phyloP scores from a whole-genome alignment of 2,797 vertebrate genomes.

The Siniperca undulata region DNA sequence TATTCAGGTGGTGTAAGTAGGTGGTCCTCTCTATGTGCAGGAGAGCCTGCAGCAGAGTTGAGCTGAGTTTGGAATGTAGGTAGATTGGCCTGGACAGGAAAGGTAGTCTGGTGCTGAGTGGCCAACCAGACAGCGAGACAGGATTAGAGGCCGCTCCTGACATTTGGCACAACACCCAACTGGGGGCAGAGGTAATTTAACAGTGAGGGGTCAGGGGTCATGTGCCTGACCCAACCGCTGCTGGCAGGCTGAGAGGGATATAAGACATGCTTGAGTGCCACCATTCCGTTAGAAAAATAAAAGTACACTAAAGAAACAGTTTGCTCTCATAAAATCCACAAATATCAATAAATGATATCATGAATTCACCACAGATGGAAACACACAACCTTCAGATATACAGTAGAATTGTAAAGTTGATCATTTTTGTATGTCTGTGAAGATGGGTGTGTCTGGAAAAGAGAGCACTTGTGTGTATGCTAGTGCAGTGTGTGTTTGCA shows the following conservation, averaged over 20 bases:
- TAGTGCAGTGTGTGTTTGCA: conserved; percentile 16
- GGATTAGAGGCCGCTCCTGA: conserved; percentile 81
- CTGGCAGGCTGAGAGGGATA: conserved; percentile 42
- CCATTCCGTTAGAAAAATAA: conserved; percentile 26
- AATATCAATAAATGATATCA: background rate
- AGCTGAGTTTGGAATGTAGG: conserved; percentile 51
- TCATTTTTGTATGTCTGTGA: background rate
- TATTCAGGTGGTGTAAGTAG: conserved; percentile 34
- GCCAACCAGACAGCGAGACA: conserved; percentile 64
- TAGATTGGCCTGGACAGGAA: conserved; percentile 64
- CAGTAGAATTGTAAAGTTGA: conserved; percentile 6
- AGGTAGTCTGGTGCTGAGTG: conserved; percentile 63
- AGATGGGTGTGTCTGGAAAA: conserved; percentile 4
- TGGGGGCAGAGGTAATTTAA: conserved; percentile 79
- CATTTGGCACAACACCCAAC: conserved; percentile 81
- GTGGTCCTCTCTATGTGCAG: conserved; percentile 25
- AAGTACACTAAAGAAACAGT: background rate
- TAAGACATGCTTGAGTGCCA: conserved; percentile 47
- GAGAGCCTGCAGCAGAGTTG: conserved; percentile 39
- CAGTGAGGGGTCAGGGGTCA: conserved; percentile 73
- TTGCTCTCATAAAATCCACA: background rate
- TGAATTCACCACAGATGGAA: background rate
- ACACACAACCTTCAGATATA: background rate
- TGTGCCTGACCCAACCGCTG: conserved; percentile 49
- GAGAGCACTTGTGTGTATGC: background rate